Evolutionary conservation across 2,797 vertebrate species (phyloP).

Genomic region (Coregonus suidteri): DNA sequence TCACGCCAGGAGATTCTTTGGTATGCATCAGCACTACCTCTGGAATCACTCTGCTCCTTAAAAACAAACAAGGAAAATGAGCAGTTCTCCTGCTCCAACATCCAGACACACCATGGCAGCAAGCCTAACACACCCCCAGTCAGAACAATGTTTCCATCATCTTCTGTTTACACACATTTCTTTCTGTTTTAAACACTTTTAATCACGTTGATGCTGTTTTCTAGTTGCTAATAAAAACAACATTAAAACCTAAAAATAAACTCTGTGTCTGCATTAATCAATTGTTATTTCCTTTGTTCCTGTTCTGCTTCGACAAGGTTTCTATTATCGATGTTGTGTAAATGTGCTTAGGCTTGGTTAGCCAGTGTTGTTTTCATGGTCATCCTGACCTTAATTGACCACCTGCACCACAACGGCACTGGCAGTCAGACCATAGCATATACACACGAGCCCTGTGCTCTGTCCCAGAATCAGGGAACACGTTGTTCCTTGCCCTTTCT

Average conservation of each 20-base stretch:
- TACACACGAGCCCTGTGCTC: background rate
- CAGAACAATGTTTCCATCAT: background rate
- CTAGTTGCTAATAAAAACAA: background rate
- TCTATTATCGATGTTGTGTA: background rate
- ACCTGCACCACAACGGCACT: background rate
- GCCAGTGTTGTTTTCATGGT: background rate
- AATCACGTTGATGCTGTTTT: too few species aligned
- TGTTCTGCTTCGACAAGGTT: background rate
- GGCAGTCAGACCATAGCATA: background rate
- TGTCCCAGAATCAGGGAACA: background rate
- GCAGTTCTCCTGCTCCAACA: background rate
- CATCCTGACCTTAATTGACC: background rate
- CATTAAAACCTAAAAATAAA: conserved; percentile 1
- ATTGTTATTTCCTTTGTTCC: background rate
- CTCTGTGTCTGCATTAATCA: conserved; percentile 2
- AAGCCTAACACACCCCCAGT: too few species aligned
- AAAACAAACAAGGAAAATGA: background rate
- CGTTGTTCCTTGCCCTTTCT: background rate
- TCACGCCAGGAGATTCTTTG: background rate
- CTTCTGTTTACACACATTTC: background rate
- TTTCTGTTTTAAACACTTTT: background rate
- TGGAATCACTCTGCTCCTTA: background rate
- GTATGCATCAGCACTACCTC: background rate
- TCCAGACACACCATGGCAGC: background rate
- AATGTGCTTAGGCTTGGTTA: background rate